Evolutionary conservation across 1,140 invertebrate species (phyloP).

Genomic region (Elysia chlorotica): DNA sequence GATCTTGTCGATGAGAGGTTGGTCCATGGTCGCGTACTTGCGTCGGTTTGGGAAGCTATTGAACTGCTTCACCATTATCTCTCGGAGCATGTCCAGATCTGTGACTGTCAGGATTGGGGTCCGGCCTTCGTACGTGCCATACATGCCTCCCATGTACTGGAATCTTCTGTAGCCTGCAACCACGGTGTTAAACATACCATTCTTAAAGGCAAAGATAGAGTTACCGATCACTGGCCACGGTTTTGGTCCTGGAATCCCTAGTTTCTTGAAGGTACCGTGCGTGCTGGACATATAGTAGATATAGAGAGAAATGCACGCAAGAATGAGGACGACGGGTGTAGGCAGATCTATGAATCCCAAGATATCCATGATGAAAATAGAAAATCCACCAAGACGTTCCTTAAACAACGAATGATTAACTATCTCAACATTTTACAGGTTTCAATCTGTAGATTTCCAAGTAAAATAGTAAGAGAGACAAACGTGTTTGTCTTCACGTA

Average conservation of each 20-base stretch:
- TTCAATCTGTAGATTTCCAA: no score
- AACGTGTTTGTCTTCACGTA: no score
- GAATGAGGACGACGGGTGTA: not conserved
- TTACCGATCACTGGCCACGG: not conserved
- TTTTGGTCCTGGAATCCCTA: not conserved
- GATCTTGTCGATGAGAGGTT: not conserved
- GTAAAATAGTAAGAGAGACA: no score
- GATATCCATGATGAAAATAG: no score
- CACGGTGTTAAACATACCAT: not conserved
- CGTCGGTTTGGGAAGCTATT: not conserved
- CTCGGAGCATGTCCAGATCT: not conserved
- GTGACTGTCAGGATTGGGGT: constrained; percentile 5
- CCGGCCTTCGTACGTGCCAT: not conserved
- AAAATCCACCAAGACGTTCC: no score
- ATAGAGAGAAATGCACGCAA: not conserved
- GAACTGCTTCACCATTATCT: not conserved
- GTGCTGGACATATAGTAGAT: not conserved
- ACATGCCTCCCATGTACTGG: not conserved
- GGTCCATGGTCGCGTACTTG: not conserved
- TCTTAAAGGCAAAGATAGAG: not conserved
- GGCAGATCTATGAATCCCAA: no score
- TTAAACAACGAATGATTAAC: no score
- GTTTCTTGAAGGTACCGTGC: constrained; percentile 6
- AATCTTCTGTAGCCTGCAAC: not conserved
- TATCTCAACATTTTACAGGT: no score